Conservation (phyloP, 2,113 vertebrate species). For the Hyla sarda region DNA sequence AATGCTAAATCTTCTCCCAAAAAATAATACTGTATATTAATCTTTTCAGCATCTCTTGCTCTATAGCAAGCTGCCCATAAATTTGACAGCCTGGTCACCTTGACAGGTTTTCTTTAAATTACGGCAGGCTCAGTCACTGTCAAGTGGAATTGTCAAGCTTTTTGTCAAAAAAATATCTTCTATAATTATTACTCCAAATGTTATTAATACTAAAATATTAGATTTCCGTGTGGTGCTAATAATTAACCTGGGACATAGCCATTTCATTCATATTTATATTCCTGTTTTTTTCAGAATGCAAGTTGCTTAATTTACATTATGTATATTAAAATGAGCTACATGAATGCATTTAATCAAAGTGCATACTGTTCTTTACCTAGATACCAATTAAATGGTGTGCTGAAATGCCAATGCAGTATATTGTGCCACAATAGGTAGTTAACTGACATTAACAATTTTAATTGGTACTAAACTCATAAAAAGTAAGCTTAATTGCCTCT, state of each 20-base stretch:
- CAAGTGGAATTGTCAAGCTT: neutral
- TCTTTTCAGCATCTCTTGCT: neutral
- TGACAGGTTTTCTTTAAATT: neutral
- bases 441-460: slow-evolving; percentile 48
- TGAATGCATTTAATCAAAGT: slow-evolving; percentile 49
- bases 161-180: neutral
- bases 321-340: slow-evolving; percentile 39
- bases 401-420: slow-evolving; percentile 39
- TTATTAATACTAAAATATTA: slow-evolving; percentile 28
- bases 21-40: no score
- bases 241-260: slow-evolving; percentile 21
- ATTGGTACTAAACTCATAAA: slow-evolving; percentile 47
- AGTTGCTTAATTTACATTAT: slow-evolving; percentile 50
- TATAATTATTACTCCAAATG: slow-evolving; percentile 15
- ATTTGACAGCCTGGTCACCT: neutral
- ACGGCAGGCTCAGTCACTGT: neutral
- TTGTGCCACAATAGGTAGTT: slow-evolving; percentile 45
- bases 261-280: slow-evolving; percentile 45
- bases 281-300: slow-evolving; percentile 23
- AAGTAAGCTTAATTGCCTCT: slow-evolving; percentile 34
- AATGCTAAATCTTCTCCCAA: neutral
- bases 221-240: slow-evolving; percentile 3
- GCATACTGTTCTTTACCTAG: slow-evolving; percentile 45
- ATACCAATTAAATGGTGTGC: slow-evolving; percentile 44
- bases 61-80: neutral